Evolutionary conservation across 1,140 invertebrate genomes (phyloP), one percentile per base, ranked within the genome.

Genomic region (Leptinotarsa texana): DNA sequence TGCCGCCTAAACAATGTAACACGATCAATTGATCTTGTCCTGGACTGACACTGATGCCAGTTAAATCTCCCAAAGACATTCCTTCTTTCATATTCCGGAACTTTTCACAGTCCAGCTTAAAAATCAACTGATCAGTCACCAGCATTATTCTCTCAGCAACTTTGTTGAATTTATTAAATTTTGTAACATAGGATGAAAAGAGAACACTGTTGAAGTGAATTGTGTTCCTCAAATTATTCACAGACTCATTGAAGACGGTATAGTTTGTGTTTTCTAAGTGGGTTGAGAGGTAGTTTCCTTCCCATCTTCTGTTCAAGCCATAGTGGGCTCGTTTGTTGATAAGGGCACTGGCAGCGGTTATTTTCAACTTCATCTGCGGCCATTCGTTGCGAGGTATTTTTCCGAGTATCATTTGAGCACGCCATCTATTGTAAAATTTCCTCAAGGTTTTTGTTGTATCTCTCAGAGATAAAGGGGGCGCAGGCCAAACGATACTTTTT

Each of bases 71-170:
- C 8, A 85, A 69, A 5, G 76, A 76, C n/a, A 82, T 79, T 13
- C 93, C 93, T 79, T 94, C 92, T 82, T 93, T 95, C 89, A 99
- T 91, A 42, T 91, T 90, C 82, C 94, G 96, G 84, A 98, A 98
- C 76, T 93, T 95, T 61, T 88, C 89, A 27, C 88, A 88, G 78
- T 99, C 96, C 77, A 99, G 87, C 85, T 99, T 99, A 84, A 95
- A 97, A 76, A 99, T 91, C 27, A 89, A 89, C 8, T 90, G 89
- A 79, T 98, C 96, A 1, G 97, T 98, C 62, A 99, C 87, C 13
- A 98, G 88, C 66, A 99, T 84, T 4, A 94, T 95, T 66, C 97
- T 88, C 81, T 98, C 95, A 0, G 95, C 93, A 92, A 84, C 92
- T 87, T 98, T 98, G 85, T 96, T 96, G 85, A 92, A 92, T 66